These are phyloP conservation scores for Eulemur mongoz DNA, from an alignment of 2,797 vertebrate genomes.

Conservation along the genomic window DNA sequence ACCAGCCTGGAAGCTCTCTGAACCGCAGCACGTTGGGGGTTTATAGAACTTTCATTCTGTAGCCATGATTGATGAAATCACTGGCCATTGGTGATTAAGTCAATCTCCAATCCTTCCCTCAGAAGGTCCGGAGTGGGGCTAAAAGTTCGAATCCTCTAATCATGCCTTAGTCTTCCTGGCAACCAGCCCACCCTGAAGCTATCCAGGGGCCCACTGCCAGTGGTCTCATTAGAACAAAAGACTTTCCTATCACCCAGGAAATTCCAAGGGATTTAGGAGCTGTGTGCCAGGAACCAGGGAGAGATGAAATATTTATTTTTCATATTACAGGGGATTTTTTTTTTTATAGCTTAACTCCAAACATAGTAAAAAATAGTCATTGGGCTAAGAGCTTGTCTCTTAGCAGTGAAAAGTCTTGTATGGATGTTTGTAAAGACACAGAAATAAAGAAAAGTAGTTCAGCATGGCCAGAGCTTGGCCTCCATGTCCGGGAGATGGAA, in stretches of 20 bases:
- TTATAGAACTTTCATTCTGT: background rate
- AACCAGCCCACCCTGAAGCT: background rate
- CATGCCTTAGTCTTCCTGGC: background rate
- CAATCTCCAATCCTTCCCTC: background rate
- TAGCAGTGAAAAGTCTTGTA: background rate
- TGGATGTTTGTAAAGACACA: background rate
- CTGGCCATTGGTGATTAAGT: background rate
- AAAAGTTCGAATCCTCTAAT: background rate
- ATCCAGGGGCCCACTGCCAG: background rate
- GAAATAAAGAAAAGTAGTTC: background rate
- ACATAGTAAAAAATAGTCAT: background rate
- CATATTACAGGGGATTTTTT: background rate
- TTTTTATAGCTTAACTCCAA: background rate
- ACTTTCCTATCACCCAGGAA: background rate
- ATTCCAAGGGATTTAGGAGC: slow-evolving; percentile 1
- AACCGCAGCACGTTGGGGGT: background rate
- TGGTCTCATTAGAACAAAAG: background rate
- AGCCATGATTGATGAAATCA: background rate
- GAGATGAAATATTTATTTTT: background rate
- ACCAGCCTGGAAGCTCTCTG: background rate
- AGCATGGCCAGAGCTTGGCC: background rate
- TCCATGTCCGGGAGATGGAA: background rate
- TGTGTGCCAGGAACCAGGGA: background rate
- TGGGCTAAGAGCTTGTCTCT: background rate
- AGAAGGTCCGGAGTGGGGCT: background rate